These are phyloP conservation scores for Zoanthus gigantus DNA, from an alignment of 92 coral and sea anemone species.

Conservation along the genomic window DNA sequence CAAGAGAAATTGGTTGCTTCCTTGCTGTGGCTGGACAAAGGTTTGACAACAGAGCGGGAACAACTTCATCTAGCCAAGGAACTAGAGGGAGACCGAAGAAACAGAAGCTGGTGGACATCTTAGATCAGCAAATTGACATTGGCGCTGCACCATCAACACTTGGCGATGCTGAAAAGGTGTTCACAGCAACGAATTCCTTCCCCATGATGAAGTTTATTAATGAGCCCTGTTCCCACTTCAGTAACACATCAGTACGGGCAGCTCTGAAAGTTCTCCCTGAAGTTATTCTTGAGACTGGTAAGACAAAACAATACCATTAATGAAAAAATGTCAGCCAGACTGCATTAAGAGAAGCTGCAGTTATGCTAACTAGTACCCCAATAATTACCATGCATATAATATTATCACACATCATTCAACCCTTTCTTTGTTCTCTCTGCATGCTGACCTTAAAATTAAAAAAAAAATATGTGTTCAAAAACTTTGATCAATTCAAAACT, in stretches of 20 bases:
- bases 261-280: conserved; percentile 43
- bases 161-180: conserved; percentile 16
- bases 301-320: conserved; percentile 1
- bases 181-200: conserved; percentile 15
- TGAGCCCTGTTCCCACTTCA: conserved; percentile 42
- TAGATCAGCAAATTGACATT: conserved; percentile 22
- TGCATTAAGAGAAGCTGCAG: conserved; percentile 23
- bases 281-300: conserved; percentile 36
- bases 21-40: conserved; percentile 4
- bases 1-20: conserved; percentile 27
- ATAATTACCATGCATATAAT: conserved; percentile 15
- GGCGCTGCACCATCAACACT: conserved; percentile 40
- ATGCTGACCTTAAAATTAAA: conserved; percentile 17
- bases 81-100: conserved; percentile 21
- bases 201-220: conserved; percentile 23
- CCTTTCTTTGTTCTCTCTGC: conserved; percentile 27
- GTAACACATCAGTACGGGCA: not conserved
- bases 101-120: conserved; percentile 9
- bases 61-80: not conserved
- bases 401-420: conserved; percentile 28
- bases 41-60: not conserved
- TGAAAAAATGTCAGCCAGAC: conserved; percentile 8
- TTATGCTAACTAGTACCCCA: conserved; percentile 5
- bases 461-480: not conserved
- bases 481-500: conserved; percentile 16